A percentile compares a stretch with the other conserved stretches of the same genome.
phyloP scores from a whole-genome alignment of 2,888 invertebrate genomes.

The Timema podura region DNA sequence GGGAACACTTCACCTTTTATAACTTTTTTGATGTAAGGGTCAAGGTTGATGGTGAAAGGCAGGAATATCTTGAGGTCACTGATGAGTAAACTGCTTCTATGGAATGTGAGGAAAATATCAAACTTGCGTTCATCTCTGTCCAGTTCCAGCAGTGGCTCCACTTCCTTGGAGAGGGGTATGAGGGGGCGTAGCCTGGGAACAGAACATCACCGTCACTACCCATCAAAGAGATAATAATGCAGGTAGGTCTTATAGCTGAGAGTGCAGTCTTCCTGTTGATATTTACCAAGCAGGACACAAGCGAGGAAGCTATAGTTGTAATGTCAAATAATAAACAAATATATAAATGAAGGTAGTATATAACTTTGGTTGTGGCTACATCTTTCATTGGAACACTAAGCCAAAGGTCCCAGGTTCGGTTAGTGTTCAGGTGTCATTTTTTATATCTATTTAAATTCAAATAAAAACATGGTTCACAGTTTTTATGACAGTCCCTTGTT shows the following conservation, averaged over 20 bases:
- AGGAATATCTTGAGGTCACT: constrained; percentile 91
- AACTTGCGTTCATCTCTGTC: constrained; percentile 94
- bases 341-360: too few species aligned
- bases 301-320: too few species aligned
- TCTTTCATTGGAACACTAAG: too few species aligned
- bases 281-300: too few species aligned
- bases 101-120: constrained; percentile 87
- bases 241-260: neutral
- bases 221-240: neutral
- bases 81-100: constrained; percentile 77
- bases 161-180: constrained; percentile 79
- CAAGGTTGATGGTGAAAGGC: constrained; percentile 96
- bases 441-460: too few species aligned
- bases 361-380: too few species aligned
- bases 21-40: constrained; percentile 95
- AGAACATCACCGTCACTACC: neutral
- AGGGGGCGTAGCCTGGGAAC: constrained; percentile 67
- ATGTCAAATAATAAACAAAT: too few species aligned
- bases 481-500: too few species aligned
- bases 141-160: constrained; percentile 83
- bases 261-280: too few species aligned
- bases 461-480: too few species aligned
- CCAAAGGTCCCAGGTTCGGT: too few species aligned
- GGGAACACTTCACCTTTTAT: constrained; percentile 69
- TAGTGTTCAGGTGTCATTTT: too few species aligned